Base-by-base conservation (phyloP, 2,888 invertebrate species). In the Smittia aterrima region DNA sequence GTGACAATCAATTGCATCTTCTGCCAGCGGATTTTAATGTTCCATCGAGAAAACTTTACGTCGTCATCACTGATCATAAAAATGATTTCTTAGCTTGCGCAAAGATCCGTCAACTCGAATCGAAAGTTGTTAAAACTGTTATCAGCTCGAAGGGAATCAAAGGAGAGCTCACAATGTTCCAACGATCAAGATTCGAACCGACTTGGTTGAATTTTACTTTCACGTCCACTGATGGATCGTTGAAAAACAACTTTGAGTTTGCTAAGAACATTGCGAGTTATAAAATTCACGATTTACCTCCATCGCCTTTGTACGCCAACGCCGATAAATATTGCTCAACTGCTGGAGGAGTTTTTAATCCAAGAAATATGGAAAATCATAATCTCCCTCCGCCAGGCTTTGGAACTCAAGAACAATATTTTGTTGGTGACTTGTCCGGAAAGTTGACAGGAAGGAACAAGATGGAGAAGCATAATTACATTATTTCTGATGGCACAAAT, bases 341-440 rank as follows among this genome's bases (percentile, higher is more conserved):
- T 0, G 90, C 92, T 0, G 92, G 92, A 7, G 85, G 84, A 1
- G 83, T 93, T 53, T 95, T 88, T 79, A 94, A 96, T 83, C 96
- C 96, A 0, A 81, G 79, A 2, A 79, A 58, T 3, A 1, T 58
- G 13, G 41, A 67, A n/a, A 22, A 25, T 58, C n/a, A 58, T 3
- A 53, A 53, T 25, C 18, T 67, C 20, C 70, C 58, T 24, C 64
- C 47, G 11, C 64, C 78, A 89, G 89, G 90, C 20, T 86, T 88
- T 78, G 93, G 92, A 40, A 92, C 93, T 0, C 93, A 93, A 80
- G 95, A 97, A 81, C 92, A 93, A 81, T 97, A 96, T 79, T 90
- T 94, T 1, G 85, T 95, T 1, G 97, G 97, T 0, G 96, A 96
- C 80, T 83, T 97, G 11, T 90, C 93, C 73, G 95, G 95, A 20